Evolutionary conservation across 2,113 vertebrate species (phyloP).

Genomic region (Rhineura floridana): DNA sequence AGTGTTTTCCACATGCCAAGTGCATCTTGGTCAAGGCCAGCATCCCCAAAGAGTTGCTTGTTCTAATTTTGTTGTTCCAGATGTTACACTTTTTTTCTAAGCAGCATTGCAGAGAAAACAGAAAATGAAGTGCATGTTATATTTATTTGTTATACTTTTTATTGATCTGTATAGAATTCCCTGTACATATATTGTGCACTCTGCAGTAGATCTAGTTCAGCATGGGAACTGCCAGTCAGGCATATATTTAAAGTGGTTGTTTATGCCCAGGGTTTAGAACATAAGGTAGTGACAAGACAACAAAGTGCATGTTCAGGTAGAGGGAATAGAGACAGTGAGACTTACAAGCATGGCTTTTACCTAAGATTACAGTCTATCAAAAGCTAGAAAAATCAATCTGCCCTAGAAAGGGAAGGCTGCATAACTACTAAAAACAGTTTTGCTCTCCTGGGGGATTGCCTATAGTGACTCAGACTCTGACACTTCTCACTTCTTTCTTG

Average conservation of each 20-base stretch:
- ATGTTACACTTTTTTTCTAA: neutral
- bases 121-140: neutral
- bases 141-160: neutral
- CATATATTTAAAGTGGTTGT: constrained; percentile 18
- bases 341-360: constrained; percentile 1
- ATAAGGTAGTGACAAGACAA: neutral
- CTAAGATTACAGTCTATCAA: constrained; percentile 24
- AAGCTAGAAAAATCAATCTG: neutral
- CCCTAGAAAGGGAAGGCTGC: neutral
- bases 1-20: neutral
- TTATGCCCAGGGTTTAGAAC: neutral
- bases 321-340: neutral
- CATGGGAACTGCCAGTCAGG: neutral
- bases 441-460: neutral
- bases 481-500: neutral
- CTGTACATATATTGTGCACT: neutral
- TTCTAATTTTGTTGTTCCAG: neutral
- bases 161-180: neutral
- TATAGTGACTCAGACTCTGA: constrained; percentile 7
- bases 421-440: constrained; percentile 4
- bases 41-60: neutral
- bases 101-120: neutral
- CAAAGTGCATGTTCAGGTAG: neutral
- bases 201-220: neutral
- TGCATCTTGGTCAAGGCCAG: neutral